Evolutionary conservation across 1,140 invertebrate genomes (phyloP).

Genomic region (Aphaenogaster rudis): DNA sequence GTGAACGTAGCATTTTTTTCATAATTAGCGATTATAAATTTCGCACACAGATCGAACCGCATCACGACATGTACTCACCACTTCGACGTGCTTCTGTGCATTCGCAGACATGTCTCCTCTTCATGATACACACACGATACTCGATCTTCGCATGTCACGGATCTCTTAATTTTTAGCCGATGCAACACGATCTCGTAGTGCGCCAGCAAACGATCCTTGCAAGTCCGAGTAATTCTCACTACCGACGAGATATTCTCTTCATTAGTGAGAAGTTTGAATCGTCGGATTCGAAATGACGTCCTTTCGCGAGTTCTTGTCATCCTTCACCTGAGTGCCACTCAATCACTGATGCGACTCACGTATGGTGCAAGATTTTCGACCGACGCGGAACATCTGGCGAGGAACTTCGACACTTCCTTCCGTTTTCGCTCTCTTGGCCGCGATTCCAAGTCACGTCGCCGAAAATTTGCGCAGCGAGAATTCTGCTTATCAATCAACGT

Average conservation of each 20-base stretch:
- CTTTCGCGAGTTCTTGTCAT: conserved; percentile 12
- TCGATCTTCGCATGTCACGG: conserved; percentile 2
- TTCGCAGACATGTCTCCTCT: not conserved
- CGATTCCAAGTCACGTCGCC: not conserved
- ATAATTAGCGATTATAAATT: not conserved
- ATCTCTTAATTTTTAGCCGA: conserved; percentile 27
- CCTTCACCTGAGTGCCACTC: not conserved
- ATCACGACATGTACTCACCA: conserved; percentile 37
- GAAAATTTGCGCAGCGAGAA: not conserved
- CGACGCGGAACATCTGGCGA: not conserved
- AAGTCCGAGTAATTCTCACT: conserved; percentile 41
- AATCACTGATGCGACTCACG: not conserved
- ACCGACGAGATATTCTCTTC: conserved; percentile 8
- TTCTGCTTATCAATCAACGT: not conserved
- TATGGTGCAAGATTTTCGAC: no score
- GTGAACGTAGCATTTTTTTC: not conserved
- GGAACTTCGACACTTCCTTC: no score
- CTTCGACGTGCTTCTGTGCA: not conserved
- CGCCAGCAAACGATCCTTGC: conserved; percentile 31
- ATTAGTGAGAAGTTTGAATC: not conserved
- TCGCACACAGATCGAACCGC: not conserved
- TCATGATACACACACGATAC: conserved; percentile 19
- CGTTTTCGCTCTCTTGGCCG: not conserved
- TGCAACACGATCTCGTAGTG: conserved; percentile 34
- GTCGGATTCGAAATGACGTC: not conserved